Percentiles rank a stretch among this genome's conserved stretches.
Evolutionary conservation across 2,113 vertebrate genomes (phyloP).

Genomic region (Eretmochelys imbricata): DNA sequence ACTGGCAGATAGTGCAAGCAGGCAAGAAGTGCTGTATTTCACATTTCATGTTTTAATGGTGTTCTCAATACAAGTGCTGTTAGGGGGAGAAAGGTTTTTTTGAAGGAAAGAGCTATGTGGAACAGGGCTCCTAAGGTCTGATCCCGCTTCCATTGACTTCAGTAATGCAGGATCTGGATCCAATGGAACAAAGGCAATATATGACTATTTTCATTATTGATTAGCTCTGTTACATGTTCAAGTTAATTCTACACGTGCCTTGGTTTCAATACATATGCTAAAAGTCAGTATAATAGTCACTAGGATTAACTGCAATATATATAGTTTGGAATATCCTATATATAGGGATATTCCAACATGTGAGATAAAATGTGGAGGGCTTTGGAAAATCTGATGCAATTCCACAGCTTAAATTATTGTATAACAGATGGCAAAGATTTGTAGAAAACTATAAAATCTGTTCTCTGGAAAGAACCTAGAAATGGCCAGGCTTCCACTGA

Average conservation of each 20-base stretch:
- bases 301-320: neutral
- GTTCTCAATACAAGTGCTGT: accelerated
- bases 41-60: neutral
- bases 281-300: neutral
- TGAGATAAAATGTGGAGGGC: neutral
- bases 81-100: neutral
- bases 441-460: neutral
- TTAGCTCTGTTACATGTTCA: neutral
- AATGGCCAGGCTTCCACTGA: neutral
- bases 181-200: neutral
- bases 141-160: neutral
- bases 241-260: neutral
- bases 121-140: neutral
- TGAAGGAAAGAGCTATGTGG: neutral
- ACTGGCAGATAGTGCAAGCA: neutral
- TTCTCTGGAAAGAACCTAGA: neutral
- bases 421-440: neutral
- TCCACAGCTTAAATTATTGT: neutral
- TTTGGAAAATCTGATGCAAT: neutral
- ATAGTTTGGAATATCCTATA: too few relatives aligned
- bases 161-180: neutral
- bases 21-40: neutral
- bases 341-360: neutral
- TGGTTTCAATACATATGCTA: neutral
- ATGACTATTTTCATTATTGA: neutral